Evolutionary conservation across 64 coral and sea anemone species (phyloP).

Genomic region (Platygyra sinensis): DNA sequence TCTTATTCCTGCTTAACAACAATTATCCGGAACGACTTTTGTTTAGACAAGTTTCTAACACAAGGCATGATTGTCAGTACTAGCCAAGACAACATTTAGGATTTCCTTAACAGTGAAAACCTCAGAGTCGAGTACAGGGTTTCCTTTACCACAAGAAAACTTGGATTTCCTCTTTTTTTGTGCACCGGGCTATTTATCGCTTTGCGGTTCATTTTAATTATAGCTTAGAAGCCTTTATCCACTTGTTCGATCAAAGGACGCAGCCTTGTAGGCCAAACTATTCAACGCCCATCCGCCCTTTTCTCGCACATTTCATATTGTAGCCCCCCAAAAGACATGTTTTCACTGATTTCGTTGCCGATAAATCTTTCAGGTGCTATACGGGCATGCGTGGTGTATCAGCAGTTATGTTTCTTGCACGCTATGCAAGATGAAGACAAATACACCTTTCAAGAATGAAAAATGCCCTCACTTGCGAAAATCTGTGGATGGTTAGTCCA

Average conservation of each 20-base stretch:
- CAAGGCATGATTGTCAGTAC: neutral
- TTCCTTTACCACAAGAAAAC: neutral
- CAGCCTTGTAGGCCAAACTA: neutral
- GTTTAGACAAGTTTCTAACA: neutral
- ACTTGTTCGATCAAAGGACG: neutral
- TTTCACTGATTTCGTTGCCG: no score
- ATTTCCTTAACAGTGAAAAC: neutral
- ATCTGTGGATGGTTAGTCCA: no score
- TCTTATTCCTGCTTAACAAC: neutral
- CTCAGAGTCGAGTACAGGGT: neutral
- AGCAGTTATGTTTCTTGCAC: no score
- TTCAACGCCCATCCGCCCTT: neutral
- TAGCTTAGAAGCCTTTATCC: neutral
- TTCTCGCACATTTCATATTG: no score
- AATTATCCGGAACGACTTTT: neutral
- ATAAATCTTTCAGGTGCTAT: no score
- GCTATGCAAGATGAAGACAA: no score
- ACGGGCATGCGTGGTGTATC: no score
- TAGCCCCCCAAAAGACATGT: no score
- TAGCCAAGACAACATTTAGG: neutral
- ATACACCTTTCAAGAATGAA: no score
- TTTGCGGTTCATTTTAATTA: slow-evolving; percentile 6
- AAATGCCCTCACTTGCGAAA: no score
- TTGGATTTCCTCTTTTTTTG: neutral
- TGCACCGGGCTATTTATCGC: neutral